phyloP scores from a whole-genome alignment of 2,797 vertebrate species.

The Mormyrus hasselquistii region DNA sequence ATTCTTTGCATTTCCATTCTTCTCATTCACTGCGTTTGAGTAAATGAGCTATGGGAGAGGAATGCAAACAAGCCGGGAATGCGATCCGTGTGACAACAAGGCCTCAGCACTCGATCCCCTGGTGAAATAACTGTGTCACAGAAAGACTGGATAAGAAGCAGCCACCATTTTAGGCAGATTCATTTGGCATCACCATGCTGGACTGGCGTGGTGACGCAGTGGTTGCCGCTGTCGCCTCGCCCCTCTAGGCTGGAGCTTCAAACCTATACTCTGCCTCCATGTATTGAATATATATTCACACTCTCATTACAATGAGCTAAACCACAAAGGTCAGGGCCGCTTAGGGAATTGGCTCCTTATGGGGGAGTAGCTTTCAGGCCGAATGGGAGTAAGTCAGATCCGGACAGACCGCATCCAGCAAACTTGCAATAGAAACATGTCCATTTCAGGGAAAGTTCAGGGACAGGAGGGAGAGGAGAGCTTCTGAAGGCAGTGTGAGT shows the following conservation, averaged over 20 bases:
- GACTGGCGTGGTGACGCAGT: not conserved
- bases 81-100: not conserved
- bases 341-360: not conserved
- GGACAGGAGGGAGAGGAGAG: not conserved
- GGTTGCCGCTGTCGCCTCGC: not conserved
- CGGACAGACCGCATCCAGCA: not conserved
- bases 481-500: constrained; percentile 18
- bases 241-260: not conserved
- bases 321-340: not conserved
- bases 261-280: not conserved
- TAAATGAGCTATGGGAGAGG: constrained; percentile 31
- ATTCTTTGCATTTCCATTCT: constrained; percentile 39
- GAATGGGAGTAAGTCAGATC: not conserved
- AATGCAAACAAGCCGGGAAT: not conserved
- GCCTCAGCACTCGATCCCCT: not conserved
- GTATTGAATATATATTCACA: not conserved
- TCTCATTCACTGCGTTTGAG: constrained; percentile 26
- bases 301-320: not conserved
- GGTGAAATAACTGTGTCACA: not conserved
- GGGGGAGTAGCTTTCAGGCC: not conserved
- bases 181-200: not conserved
- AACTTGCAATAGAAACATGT: not conserved
- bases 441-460: not conserved
- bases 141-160: not conserved
- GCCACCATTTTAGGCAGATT: not conserved